Evolutionary conservation across 2,888 invertebrate species (phyloP), one percentile per base, ranked within the genome.

Genomic region (Morpho deidamia): DNA sequence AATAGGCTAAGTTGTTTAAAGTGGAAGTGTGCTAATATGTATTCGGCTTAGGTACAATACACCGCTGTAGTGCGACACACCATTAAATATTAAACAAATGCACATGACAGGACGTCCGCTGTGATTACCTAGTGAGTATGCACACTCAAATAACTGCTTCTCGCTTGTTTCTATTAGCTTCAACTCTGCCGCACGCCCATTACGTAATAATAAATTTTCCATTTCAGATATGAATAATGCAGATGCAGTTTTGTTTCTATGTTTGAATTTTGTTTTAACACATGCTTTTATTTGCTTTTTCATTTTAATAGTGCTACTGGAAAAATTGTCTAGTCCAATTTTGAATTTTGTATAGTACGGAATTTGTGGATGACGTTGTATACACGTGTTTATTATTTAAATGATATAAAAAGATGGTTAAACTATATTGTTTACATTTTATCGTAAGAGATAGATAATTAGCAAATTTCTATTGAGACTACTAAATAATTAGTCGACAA

Each of bases 61-160:
- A 45, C 45, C 39, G 52, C 52, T 56, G 69, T 69, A 68, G 66
- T 72, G 72, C 74, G 71, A 73, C 69, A 67, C 69, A 59, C 69
- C 70, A 75, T 74, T 79, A 76, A 81, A 83, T 83, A 83, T 74
- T 81, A 77, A 76, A 82, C 73, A 72, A 75, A 76, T 69, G 71
- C 70, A 71, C 70, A 69, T 72, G 68, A 68, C 65, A 63, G 66
- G 63, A 68, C 72, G 71, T 67, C 75, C 72, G 66, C 69, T 67
- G 64, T 74, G 74, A 76, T 78, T 76, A 73, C 74, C 64, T 62
- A 58, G 32, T 46, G 47, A 57, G 53, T 14, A 44, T 53, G 43
- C 53, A 54, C 52, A 47, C 44, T 44, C 50, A 55, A 51, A 49
- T 53, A 55, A 55, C 58, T 47, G 48, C 51, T 51, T n/a, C 43